Conservation (phyloP, 2,797 vertebrate genomes). For the Odontamblyopus rebecca region DNA sequence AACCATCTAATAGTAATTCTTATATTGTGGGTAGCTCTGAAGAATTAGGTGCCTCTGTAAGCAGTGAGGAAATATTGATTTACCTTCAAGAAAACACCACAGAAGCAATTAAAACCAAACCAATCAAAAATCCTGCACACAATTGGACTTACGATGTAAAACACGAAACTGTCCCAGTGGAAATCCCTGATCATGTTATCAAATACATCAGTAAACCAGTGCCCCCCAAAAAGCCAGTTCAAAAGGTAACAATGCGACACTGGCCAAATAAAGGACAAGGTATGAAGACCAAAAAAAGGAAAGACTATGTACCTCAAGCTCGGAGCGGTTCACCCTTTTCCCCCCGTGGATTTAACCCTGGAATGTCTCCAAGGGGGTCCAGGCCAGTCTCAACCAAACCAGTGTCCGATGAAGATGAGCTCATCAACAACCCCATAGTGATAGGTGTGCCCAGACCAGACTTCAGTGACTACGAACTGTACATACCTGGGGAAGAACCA, state of each 20-base stretch:
- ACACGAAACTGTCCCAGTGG: constrained; percentile 46
- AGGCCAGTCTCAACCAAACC: constrained; percentile 38
- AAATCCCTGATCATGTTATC: constrained; percentile 68
- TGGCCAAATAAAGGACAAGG: constrained; percentile 62
- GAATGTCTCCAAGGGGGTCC: constrained; percentile 57
- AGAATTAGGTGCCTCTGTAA: constrained; percentile 28
- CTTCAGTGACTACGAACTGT: constrained; percentile 83
- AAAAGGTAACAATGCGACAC: constrained; percentile 49
- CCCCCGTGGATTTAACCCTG: constrained; percentile 64
- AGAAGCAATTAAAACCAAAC: constrained; percentile 66
- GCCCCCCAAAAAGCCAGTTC: constrained; percentile 46
- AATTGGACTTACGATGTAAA: constrained; percentile 77
- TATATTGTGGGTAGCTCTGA: constrained; percentile 19
- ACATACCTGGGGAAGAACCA: constrained; percentile 61
- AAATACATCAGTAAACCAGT: constrained; percentile 66
- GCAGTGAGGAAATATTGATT: constrained; percentile 71
- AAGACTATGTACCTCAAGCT: constrained; percentile 66
- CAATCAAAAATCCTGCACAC: constrained; percentile 53
- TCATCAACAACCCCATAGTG: constrained; percentile 63
- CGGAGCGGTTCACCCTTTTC: constrained; percentile 55
- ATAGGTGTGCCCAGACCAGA: constrained; percentile 85
- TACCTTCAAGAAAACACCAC: constrained; percentile 68
- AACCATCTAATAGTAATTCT: background rate
- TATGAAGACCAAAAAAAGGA: constrained; percentile 76
- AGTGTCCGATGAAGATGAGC: constrained; percentile 56